Conservation (phyloP, 2,113 vertebrate genomes). For the Xiphias gladius region DNA sequence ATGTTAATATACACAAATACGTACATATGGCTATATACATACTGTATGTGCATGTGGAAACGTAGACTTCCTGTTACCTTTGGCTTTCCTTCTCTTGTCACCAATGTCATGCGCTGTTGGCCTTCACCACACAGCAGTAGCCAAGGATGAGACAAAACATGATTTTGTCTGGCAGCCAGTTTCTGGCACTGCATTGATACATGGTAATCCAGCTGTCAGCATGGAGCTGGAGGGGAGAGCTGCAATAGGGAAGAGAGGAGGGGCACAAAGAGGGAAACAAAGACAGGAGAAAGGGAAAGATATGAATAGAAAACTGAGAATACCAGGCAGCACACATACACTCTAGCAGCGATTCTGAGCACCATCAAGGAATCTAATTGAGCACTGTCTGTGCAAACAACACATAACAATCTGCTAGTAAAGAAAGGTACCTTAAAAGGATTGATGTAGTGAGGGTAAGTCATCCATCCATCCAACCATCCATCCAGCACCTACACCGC, state of each 20-base stretch:
- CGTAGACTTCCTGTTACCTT: constrained; percentile 13
- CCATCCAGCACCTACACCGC: no score
- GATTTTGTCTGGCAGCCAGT: constrained; percentile 76
- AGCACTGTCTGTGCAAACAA: constrained; percentile 1
- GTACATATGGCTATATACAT: background rate
- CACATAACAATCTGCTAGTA: background rate
- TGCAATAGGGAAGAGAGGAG: constrained; percentile 22
- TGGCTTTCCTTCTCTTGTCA: constrained; percentile 49
- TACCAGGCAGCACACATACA: background rate
- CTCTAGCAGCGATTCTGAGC: background rate
- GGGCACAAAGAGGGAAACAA: constrained; percentile 38
- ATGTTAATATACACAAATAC: background rate
- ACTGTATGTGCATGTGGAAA: background rate
- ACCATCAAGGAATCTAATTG: background rate
- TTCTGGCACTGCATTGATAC: constrained; percentile 74
- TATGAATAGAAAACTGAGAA: constrained; percentile 4
- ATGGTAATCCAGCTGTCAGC: constrained; percentile 76
- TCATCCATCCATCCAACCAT: background rate
- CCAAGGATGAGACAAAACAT: constrained; percentile 77
- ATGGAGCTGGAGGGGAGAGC: constrained; percentile 42
- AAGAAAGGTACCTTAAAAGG: background rate
- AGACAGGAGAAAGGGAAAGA: constrained; percentile 22
- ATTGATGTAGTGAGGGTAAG: background rate
- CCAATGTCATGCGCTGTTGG: constrained; percentile 67
- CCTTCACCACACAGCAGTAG: constrained; percentile 53